Evolutionary conservation across 2,797 vertebrate genomes (phyloP).

Genomic region (Pelodytes ibericus): DNA sequence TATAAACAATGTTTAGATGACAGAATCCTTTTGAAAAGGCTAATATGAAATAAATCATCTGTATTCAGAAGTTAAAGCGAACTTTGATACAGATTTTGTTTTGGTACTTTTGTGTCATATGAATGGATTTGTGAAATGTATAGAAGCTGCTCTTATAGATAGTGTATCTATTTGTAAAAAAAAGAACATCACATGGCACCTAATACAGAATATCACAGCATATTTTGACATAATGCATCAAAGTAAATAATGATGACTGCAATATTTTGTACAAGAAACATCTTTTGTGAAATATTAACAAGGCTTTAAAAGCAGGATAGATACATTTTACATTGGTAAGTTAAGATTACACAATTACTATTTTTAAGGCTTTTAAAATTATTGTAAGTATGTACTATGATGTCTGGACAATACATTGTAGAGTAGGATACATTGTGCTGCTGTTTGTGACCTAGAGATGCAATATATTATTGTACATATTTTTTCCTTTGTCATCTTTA

Average conservation of each 20-base stretch:
- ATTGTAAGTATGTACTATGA: too few species aligned
- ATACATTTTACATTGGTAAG: constrained; percentile 9
- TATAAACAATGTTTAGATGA: too few species aligned
- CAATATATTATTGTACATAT: too few species aligned
- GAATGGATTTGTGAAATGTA: constrained; percentile 20
- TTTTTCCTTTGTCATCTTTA: too few species aligned
- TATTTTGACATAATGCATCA: constrained; percentile 39
- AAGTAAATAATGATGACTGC: neutral
- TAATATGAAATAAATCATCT: too few species aligned
- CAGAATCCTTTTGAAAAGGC: too few species aligned
- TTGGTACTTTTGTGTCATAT: constrained; percentile 13
- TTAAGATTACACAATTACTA: neutral
- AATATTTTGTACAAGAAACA: constrained; percentile 1
- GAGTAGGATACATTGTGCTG: neutral
- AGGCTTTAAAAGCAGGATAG: neutral
- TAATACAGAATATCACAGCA: constrained; percentile 17
- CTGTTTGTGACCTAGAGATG: neutral
- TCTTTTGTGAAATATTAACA: neutral
- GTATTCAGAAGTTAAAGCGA: too few species aligned
- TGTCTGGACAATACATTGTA: too few species aligned
- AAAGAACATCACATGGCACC: constrained; percentile 18
- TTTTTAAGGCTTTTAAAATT: neutral
- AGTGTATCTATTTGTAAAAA: constrained; percentile 18
- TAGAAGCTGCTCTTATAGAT: constrained; percentile 34
- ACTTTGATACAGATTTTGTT: constrained; percentile 32